These are phyloP conservation scores for Elaphurus davidianus DNA, from an alignment of 2,113 vertebrate species.

Conservation along the genomic window DNA sequence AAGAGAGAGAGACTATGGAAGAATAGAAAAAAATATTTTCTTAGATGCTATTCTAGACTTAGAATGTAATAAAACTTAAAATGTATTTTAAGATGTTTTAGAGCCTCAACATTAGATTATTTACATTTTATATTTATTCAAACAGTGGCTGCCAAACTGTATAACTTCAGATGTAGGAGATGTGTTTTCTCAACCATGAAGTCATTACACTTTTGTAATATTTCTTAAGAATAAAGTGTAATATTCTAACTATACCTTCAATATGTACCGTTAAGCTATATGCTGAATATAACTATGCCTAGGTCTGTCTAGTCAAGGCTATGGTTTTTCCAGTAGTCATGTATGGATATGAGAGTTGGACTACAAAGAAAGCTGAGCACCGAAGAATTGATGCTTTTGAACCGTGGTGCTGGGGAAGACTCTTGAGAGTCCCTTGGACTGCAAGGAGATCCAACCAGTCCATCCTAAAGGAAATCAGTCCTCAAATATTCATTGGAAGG, in stretches of 20 bases:
- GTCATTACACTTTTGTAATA: neutral
- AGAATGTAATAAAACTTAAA: conserved; percentile 8
- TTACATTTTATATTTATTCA: neutral
- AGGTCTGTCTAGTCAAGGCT: neutral
- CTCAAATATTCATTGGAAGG: neutral
- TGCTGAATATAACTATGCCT: neutral
- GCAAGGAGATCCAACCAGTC: neutral
- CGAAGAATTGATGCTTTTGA: neutral
- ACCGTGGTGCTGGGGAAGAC: neutral
- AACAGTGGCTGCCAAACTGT: neutral
- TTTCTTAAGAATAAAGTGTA: neutral
- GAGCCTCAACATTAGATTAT: neutral
- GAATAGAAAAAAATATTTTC: neutral
- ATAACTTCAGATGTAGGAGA: neutral
- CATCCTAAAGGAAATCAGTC: neutral
- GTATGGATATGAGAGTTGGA: neutral
- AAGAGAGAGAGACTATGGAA: neutral
- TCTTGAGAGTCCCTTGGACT: neutral
- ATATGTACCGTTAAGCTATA: neutral
- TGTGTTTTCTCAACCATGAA: neutral
- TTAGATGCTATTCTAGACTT: neutral
- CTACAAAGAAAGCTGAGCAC: neutral
- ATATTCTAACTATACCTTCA: neutral
- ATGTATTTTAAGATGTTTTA: neutral
- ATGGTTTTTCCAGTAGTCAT: neutral